Evolutionary conservation across 2,888 invertebrate species (phyloP), one percentile per base, ranked within the genome.

Genomic region (Chrysina gloriosa): DNA sequence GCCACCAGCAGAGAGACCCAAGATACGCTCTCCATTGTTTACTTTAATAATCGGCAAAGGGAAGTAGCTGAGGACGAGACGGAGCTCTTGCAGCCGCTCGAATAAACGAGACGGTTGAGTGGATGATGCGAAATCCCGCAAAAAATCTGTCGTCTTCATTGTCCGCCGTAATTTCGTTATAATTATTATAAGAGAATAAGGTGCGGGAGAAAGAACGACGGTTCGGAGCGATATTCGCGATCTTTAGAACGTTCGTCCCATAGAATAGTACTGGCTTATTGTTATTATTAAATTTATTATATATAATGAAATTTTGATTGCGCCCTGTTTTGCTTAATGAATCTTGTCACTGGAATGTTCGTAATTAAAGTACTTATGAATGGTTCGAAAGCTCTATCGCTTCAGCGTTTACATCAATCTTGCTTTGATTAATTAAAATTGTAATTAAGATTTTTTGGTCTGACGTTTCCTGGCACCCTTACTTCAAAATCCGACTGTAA

Each of bases 151-250:
- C 58, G 58, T 45, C 27, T 61, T 61, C 42, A 61, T 61, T 61
- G 58, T 61, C 58, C 29, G 16, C 42, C 34, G 29, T 42, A 42
- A 61, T 42, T 61, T 45, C 42, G 42, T 61, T 61, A 61, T 42
- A 61, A 61, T 61, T 61, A n/a, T n/a, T n/a, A 61, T 42, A 27
- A 14, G 25, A 16, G 42, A 61, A 61, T 61, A 61, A 61, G 58
- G 58, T 61, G 58, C 45, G 45, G 9, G 42, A 14, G 27, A 9
- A 27, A 61, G 58, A 61, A 61, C 21, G 29, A 36, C 23, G 7
- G 34, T 9, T 1, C 25, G 42, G 31, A 29, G 29, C 31, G 52
- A 7, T 31, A 9, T 19, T 16, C 9, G 45, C 7, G 16, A 21
- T 21, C n/a, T 7, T 21, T 6, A 19, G 45, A 9, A 21, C 16